Base-by-base conservation (phyloP, 2,113 vertebrate genomes). In the Eudyptes chrysolophus region DNA sequence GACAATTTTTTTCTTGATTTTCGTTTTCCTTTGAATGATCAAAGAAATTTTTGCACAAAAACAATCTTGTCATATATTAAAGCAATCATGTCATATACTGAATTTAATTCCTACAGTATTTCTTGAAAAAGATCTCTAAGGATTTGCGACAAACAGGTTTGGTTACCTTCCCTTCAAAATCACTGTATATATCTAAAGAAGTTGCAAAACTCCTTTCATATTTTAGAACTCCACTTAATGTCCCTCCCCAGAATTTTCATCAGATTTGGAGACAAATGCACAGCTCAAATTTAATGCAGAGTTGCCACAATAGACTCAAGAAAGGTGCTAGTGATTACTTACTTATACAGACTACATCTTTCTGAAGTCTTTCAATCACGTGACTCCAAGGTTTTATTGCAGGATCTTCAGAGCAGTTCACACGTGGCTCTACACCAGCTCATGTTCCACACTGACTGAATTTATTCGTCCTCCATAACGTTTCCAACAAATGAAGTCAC, bases 271-370 rank as follows among this genome's bases (percentile, higher is more conserved):
- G 54, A 58, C 13, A 68, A 74, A 76, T 3, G 3, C 17, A 42
- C 6, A 55, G 16, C 16, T 55, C 70, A 46, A 5, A 54, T 64
- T 34, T 32, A 71, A 84, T 7, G 16, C 49, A 64, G n/a, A 40
- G 44, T 11, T 84, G 42, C 11, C 1, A 0, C 9, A 29, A 48
- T 0, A 75, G 44, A 40, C n/a, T 51, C 21, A 20, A 36, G 68
- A 44, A 54, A 81, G 49, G 11, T 46, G 16, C 32, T 29, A n/a
- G 25, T 22, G 69, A 49, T 49, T 40, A 79, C 14, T 62, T 5
- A 36, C 8, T 66, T 26, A 32, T 3, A 9, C 1, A 77, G n/a
- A 38, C 26, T 8, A n/a, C 6, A n/a, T 34, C 42, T 15, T 78
- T 52, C 36, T 64, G 52, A 79, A 79, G 42, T 30, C 49, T 70